Base-by-base conservation (phyloP, 2,113 vertebrate genomes). In the Glaucomys volans region DNA sequence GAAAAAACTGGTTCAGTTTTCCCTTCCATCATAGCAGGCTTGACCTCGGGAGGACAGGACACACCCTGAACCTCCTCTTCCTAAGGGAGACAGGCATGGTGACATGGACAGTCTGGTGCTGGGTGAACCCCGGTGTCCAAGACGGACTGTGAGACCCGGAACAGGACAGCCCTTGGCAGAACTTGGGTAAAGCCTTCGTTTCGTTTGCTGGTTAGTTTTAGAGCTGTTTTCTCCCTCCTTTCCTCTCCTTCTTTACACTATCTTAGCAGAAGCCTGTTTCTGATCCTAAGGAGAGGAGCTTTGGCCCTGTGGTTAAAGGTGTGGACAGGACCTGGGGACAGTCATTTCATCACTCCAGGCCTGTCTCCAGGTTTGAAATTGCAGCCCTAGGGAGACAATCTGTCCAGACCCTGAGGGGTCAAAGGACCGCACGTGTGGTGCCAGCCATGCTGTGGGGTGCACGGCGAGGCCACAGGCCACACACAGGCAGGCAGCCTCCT, bases 161-260 rank as follows among this genome's bases (percentile, higher is more conserved):
- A 57, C 75, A 20, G 17, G 85, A 42, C 7, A 0, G 8, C 54
- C 26, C 69, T 30, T 17, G 37, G 16, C 52, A 7, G 69, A 9
- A 8, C 69, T 32, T 20, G 8, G 37, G 44, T 2, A 7, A 14
- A 4, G 4, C 6, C 2, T 4, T 32, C 14, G 28, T 4, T 13
- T 22, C 14, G 7, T 5, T 12, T 20, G 2, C 59, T 50, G 9
- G 57, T 20, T 50, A 64, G 57, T n/a, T 14, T 50, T 18, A 30
- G n/a, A 32, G 40, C 9, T 10, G 1, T 26, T 18, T 40, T 14
- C 59, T 66, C 32, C 62, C 16, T 71, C 64, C 52, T 26, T 17
- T 40, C 14, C 9, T 20, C 32, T 37, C 18, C 35, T 24, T 20
- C 44, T 62, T 22, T 64, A 32, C 13, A 37, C 69, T 75, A 42